Evolutionary conservation across 2,888 invertebrate genomes (phyloP).

Genomic region (Parthenolecanium corni): DNA sequence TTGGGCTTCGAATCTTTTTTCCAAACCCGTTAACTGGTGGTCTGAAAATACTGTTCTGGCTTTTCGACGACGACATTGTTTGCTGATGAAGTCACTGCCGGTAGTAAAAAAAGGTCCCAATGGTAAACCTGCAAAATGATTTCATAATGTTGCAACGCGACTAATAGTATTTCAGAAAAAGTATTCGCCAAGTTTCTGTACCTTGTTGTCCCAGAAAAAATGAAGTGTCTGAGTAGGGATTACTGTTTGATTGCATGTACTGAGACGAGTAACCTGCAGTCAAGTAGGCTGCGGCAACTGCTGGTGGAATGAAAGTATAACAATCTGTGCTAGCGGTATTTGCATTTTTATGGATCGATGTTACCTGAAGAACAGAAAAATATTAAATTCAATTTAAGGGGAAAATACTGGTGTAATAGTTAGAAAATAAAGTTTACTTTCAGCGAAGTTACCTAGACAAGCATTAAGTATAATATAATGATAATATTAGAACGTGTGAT

Average conservation of each 20-base stretch:
- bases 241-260: slow-evolving; percentile 20
- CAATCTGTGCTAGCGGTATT: slow-evolving; percentile 31
- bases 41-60: slow-evolving; percentile 79
- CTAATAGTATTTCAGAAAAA: not conserved
- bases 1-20: slow-evolving; percentile 89
- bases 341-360: slow-evolving; percentile 9
- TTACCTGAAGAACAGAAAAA: not conserved
- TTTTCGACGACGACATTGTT: slow-evolving; percentile 89
- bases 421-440: not conserved
- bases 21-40: slow-evolving; percentile 62
- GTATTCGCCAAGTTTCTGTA: not conserved
- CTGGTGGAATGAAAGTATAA: slow-evolving; percentile 34
- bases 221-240: slow-evolving; percentile 5
- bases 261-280: slow-evolving; percentile 33
- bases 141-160: not conserved
- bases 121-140: slow-evolving; percentile 32
- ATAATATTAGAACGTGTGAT: too few relatives aligned
- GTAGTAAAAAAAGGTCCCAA: slow-evolving; percentile 49
- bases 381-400: too few relatives aligned
- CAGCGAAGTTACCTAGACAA: not conserved
- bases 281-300: slow-evolving; percentile 35
- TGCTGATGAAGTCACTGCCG: slow-evolving; percentile 59
- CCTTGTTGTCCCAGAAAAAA: slow-evolving; percentile 24
- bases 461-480: too few relatives aligned
- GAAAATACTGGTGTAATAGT: too few relatives aligned